Conservation (phyloP, 2,888 invertebrate species). For the Conops quadrifasciatus region DNA sequence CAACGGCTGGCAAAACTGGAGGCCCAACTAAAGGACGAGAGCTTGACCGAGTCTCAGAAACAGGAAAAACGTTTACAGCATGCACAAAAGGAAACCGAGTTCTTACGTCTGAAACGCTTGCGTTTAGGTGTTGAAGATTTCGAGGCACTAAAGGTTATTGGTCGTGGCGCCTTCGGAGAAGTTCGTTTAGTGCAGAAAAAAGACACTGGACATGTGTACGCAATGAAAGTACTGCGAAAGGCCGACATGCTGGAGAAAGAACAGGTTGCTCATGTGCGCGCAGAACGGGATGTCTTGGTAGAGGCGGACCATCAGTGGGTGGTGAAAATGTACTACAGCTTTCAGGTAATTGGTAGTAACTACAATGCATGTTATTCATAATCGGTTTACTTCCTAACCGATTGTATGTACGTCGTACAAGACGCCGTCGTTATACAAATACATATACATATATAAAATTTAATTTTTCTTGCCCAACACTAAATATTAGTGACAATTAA, state of each 20-base stretch:
- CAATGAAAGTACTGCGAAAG: constrained; percentile 99
- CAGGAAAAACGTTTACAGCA: constrained; percentile 87
- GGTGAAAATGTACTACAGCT: constrained; percentile 99
- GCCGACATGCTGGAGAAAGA: constrained; percentile 99
- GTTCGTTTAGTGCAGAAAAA: constrained; percentile 99
- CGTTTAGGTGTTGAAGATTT: constrained; percentile 98
- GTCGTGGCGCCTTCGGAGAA: constrained; percentile 92
- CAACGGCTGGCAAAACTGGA: constrained; percentile 93
- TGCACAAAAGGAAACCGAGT: constrained; percentile 98
- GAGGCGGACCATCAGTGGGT: constrained; percentile 99
- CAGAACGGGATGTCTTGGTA: constrained; percentile 97
- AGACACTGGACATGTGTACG: constrained; percentile 99
- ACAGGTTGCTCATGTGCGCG: constrained; percentile 96
- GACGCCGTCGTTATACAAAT: too few relatives aligned
- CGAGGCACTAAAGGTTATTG: constrained; percentile 94
- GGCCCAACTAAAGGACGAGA: constrained; percentile 95
- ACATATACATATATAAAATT: too few relatives aligned
- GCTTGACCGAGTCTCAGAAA: constrained; percentile 92
- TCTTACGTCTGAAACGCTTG: constrained; percentile 93
- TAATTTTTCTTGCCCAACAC: too few relatives aligned
- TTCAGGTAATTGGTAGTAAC: constrained; percentile 69
- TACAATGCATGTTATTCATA: too few relatives aligned
- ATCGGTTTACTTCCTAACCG: too few relatives aligned
- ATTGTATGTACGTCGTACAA: too few relatives aligned
- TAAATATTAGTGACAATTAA: too few relatives aligned